A percentile compares a stretch with the other conserved stretches of the same genome.
Conservation (phyloP, 1,140 invertebrate genomes). For the Orussus abietinus region DNA sequence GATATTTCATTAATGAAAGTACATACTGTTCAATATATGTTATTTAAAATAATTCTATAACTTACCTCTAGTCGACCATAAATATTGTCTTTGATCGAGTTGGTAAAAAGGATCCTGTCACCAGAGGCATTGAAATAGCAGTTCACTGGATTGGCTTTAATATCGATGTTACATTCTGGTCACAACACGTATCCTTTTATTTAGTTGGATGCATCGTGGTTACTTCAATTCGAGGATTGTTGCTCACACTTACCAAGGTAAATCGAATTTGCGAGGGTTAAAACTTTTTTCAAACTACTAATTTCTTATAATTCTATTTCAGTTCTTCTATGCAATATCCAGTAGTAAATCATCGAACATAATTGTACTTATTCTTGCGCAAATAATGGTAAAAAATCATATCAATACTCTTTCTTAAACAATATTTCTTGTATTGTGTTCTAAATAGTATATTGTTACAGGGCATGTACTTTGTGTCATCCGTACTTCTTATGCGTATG, state of each 20-base stretch:
- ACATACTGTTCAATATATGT: conserved; percentile 3
- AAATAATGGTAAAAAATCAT: conserved; percentile 83
- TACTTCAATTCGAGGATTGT: conserved; percentile 93
- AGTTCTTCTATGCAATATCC: conserved; percentile 99
- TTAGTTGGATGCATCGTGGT: conserved; percentile 97
- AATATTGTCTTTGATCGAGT: conserved; percentile 99
- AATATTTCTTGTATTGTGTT: conserved; percentile 12
- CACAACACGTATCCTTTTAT: conserved; percentile 96
- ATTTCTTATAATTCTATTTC: conserved; percentile 46
- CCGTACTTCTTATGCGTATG: conserved; percentile 96
- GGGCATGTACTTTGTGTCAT: conserved; percentile 99
- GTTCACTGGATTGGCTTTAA: conserved; percentile 96
- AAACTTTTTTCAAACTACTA: conserved; percentile 1
- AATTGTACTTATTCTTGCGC: conserved; percentile 93
- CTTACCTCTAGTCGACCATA: conserved; percentile 76
- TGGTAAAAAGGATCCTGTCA: conserved; percentile 97
- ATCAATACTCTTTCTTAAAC: neutral
- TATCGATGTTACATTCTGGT: conserved; percentile 98
- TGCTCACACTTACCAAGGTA: conserved; percentile 97
- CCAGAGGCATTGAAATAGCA: conserved; percentile 92
- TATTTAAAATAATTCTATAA: conserved; percentile 15
- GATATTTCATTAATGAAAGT: conserved; percentile 2
- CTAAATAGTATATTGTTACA: conserved; percentile 41
- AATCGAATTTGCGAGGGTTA: conserved; percentile 21
- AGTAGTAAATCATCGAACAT: conserved; percentile 98